These are phyloP conservation scores for Pseudolaguvia tuberculata DNA, from an alignment of 2,113 vertebrate species.

Conservation along the genomic window DNA sequence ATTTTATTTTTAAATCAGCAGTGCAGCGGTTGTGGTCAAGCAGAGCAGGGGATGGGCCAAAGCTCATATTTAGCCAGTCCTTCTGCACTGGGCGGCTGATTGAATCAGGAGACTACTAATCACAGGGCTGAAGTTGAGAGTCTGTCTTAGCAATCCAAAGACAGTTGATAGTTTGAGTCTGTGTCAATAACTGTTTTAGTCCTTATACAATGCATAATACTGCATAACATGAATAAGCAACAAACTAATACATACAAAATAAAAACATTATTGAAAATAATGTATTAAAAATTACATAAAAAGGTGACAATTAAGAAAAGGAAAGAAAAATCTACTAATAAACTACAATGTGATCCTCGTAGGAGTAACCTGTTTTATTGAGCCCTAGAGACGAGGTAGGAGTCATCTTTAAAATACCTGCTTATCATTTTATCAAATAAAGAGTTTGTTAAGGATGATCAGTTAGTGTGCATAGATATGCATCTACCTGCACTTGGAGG, in stretches of 20 bases:
- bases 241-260: not conserved
- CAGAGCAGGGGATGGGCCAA: constrained; percentile 58
- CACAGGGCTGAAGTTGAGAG: constrained; percentile 55
- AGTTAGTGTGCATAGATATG: not conserved
- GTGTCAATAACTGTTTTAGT: constrained; percentile 50
- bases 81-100: constrained; percentile 58
- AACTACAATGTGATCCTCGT: not conserved
- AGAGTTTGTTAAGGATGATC: not conserved
- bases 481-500: constrained; percentile 94
- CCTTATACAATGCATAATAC: not conserved
- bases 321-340: no score
- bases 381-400: no score
- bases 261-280: not conserved
- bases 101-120: constrained; percentile 60
- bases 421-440: not conserved
- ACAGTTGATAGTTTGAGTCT: constrained; percentile 52
- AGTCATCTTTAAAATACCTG: no score
- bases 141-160: constrained; percentile 24
- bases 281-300: not conserved
- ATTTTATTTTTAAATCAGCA: constrained; percentile 70
- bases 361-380: no score
- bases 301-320: no score
- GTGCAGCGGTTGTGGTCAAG: constrained; percentile 66
- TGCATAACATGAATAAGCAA: not conserved
- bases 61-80: constrained; percentile 70